phyloP scores from a whole-genome alignment of 2,113 vertebrate genomes.

The Labrus mixtus region DNA sequence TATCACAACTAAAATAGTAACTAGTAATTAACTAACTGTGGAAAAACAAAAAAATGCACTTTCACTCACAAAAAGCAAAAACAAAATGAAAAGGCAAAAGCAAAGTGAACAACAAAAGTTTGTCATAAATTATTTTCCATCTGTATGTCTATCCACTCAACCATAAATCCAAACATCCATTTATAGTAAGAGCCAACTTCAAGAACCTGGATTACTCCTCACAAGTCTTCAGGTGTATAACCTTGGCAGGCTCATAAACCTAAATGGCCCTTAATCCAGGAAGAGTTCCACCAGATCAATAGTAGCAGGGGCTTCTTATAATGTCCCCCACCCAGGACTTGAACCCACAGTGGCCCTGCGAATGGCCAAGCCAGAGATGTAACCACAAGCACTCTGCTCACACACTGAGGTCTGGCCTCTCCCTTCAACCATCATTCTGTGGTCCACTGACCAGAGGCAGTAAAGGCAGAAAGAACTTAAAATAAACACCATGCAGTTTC shows the following conservation, averaged over 20 bases:
- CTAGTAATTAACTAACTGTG: conserved; percentile 76
- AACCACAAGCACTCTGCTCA: conserved; percentile 73
- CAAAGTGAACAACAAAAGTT: conserved; percentile 14
- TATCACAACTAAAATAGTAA: conserved; percentile 70
- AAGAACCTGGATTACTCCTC: conserved; percentile 36
- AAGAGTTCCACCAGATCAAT: conserved; percentile 60
- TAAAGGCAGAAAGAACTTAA: conserved; percentile 73
- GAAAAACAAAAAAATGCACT: conserved; percentile 49
- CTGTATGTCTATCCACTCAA: conserved; percentile 3
- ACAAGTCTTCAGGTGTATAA: conserved; percentile 16
- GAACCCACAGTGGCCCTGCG: conserved; percentile 69
- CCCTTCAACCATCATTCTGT: conserved; percentile 79
- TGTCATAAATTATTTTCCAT: conserved; percentile 30
- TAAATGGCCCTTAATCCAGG: conserved; percentile 67
- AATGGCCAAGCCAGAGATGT: conserved; percentile 71
- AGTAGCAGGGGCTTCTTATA: conserved; percentile 42
- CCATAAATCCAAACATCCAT: conserved; percentile 5
- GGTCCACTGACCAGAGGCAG: conserved; percentile 77
- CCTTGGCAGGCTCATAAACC: conserved; percentile 23
- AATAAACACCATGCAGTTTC: conserved; percentile 80
- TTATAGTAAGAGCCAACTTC: conserved; percentile 6
- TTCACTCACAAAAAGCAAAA: conserved; percentile 56
- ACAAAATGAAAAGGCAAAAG: conserved; percentile 20
- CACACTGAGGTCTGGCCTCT: conserved; percentile 80
- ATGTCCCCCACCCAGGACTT: conserved; percentile 67